These are phyloP conservation scores for Aptenodytes forsteri DNA, from an alignment of 2,113 vertebrate species.

Conservation along the genomic window DNA sequence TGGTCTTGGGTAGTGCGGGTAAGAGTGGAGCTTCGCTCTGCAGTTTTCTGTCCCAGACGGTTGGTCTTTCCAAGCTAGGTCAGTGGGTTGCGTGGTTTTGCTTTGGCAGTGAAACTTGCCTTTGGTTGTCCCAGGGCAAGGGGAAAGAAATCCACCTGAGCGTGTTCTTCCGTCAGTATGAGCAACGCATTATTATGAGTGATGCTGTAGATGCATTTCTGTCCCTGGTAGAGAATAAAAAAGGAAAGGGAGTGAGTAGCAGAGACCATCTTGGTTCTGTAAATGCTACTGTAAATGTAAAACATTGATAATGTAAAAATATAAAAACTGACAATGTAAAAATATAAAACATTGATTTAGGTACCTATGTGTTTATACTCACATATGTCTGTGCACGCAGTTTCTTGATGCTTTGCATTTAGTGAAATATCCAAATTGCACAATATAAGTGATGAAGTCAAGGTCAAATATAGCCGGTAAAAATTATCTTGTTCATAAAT, in stretches of 20 bases:
- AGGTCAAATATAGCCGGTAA: neutral
- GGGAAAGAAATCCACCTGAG: neutral
- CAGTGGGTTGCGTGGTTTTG: neutral
- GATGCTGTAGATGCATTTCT: neutral
- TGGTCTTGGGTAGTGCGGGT: neutral
- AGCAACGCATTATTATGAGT: neutral
- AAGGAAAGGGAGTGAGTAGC: neutral
- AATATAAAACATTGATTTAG: neutral
- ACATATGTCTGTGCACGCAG: neutral
- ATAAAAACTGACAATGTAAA: neutral
- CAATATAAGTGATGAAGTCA: neutral
- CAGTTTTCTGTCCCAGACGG: neutral
- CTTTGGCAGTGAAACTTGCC: neutral
- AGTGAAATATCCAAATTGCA: neutral
- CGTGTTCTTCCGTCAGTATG: neutral
- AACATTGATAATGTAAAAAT: neutral
- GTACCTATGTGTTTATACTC: neutral
- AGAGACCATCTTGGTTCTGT: neutral
- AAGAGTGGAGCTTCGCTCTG: neutral
- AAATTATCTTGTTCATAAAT: neutral
- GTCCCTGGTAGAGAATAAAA: neutral
- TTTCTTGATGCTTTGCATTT: neutral
- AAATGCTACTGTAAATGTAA: neutral
- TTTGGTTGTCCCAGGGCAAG: neutral
- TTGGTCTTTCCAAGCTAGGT: neutral